phyloP scores from a whole-genome alignment of 2,888 invertebrate genomes.

The Dynastes grantii region DNA sequence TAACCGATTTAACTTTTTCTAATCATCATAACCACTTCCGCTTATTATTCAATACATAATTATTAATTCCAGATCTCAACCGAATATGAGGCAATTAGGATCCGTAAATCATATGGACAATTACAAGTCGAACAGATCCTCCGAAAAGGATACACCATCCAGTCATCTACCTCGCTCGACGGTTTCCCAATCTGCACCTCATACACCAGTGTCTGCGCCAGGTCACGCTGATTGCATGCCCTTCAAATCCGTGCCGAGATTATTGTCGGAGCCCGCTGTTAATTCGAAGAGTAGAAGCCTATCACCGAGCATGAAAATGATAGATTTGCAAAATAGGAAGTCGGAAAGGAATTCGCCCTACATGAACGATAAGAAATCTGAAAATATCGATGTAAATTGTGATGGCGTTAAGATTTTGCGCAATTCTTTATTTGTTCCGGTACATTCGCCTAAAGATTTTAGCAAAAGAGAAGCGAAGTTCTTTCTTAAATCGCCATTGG shows the following conservation, averaged over 20 bases:
- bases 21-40: not conserved
- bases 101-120: conserved; percentile 66
- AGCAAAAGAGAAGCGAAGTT: conserved; percentile 66
- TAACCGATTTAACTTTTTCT: no score
- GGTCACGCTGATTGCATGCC: conserved; percentile 62
- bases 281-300: conserved; percentile 59
- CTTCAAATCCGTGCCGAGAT: conserved; percentile 65
- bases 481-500: conserved; percentile 65
- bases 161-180: conserved; percentile 63
- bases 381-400: conserved; percentile 51
- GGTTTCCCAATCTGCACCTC: conserved; percentile 69
- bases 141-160: conserved; percentile 65
- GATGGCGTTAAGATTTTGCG: conserved; percentile 59
- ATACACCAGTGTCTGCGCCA: conserved; percentile 68
- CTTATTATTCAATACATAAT: not conserved
- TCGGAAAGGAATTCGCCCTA: conserved; percentile 59
- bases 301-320: conserved; percentile 60
- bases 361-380: conserved; percentile 56
- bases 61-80: conserved; percentile 65
- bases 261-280: conserved; percentile 67
- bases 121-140: conserved; percentile 64
- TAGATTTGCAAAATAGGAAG: conserved; percentile 55
- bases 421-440: conserved; percentile 60
- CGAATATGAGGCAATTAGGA: conserved; percentile 69
- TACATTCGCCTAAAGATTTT: conserved; percentile 64